phyloP scores from a whole-genome alignment of 2,888 invertebrate genomes.

The Camptogramma bilineatum region DNA sequence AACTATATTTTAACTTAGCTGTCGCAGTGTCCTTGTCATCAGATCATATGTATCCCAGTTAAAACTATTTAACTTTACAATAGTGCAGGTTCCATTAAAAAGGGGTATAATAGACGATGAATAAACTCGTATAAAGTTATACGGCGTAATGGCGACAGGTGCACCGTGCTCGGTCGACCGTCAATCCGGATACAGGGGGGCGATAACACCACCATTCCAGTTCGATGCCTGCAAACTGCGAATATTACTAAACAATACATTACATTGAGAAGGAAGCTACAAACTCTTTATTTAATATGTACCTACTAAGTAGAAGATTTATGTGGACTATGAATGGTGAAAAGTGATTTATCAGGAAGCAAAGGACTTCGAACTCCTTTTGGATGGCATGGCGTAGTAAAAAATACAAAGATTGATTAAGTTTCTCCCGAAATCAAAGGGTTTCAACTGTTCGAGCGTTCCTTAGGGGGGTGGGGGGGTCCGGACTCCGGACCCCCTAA shows the following conservation, averaged over 20 bases:
- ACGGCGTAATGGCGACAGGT: constrained; percentile 68
- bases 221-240: constrained; percentile 52
- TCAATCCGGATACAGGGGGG: constrained; percentile 63
- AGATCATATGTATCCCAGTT: not conserved
- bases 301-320: no score
- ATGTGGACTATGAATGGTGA: no score
- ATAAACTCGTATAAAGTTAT: constrained; percentile 34
- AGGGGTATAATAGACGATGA: constrained; percentile 15
- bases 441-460: no score
- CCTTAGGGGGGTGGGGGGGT: no score
- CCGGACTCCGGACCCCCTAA: no score
- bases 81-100: constrained; percentile 10
- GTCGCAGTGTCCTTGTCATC: no score
- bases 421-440: no score
- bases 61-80: not conserved
- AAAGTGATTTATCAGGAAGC: no score
- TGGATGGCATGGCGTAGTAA: no score
- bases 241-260: constrained; percentile 42
- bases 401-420: no score
- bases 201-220: constrained; percentile 64
- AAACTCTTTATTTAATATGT: no score
- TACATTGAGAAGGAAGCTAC: not conserved
- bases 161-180: constrained; percentile 69
- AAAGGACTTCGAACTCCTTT: no score
- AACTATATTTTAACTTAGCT: not conserved